Base-by-base conservation (phyloP, 2,797 vertebrate genomes). In the Ptychadena robeensis region DNA sequence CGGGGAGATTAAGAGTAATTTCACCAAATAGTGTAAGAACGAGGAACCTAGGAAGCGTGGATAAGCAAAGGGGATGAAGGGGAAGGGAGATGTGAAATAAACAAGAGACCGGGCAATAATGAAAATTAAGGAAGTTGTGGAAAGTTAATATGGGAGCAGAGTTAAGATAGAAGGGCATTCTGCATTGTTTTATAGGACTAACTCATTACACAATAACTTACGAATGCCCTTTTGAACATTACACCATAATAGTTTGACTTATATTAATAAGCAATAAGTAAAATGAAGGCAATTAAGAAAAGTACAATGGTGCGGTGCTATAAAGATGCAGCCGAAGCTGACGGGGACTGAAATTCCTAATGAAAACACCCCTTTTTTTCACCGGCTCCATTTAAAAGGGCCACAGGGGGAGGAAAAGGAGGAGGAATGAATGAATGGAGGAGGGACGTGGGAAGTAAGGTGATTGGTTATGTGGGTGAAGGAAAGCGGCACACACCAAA, bases 201-300 rank as follows among this genome's bases (percentile, higher is more conserved):
- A 70, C 78, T 85, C 82, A 85, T 85, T 85, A 80, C 77, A 85
- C 82, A 80, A 85, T 85, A 85, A 77, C 80, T 85, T 80, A 69
- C 57, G 64, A 85, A 85, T 85, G 78, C 77, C 82, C 82, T 85
- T 85, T 85, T 70, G 63, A 80, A 75, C 82, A 85, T 85, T 80
- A 85, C 74, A 80, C 74, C 69, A 73, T 85, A 85, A 85, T 80
- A 85, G 71, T 80, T 85, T 85, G n/a, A n/a, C 77, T 74, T 80
- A 80, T 85, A 85, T 85, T 85, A 85, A 80, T 85, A 85, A 85
- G 71, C 77, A 85, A 85, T 85, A 85, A 80, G 77, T 80, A 85
- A n/a, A 80, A 85, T 85, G 82, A 85, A 80, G n/a, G 70, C 82
- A 80, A 71, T 85, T 75, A 85, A 80, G 70, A 85, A n/a, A n/a